Evolutionary conservation across 2,888 invertebrate genomes (phyloP), one percentile per base, ranked within the genome.

Genomic region (Mallateleia sp.): DNA sequence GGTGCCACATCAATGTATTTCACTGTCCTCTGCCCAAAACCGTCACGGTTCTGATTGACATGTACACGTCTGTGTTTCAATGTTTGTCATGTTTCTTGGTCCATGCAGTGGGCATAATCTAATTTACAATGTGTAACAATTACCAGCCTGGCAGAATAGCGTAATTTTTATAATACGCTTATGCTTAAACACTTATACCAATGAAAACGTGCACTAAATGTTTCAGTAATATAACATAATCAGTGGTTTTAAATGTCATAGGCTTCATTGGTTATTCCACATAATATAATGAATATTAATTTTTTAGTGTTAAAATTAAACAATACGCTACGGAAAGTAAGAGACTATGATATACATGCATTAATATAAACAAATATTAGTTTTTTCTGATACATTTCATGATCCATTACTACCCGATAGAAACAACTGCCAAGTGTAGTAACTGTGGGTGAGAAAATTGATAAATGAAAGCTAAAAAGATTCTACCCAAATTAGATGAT

Each of bases 91-190:
- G 28, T 67, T 56, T 32, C 50, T n/a, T 64, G n/a, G 52, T 54
- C 52, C 42, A 54, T 62, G 52, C 77, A 71, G 64, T 62, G 56
- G 50, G 64, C 64, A 62, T 80, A 69, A 58, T 60, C 72, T 89
- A 85, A 88, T 85, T 88, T 77, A 81, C 67, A n/a, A n/a, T n/a
- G 74, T 83, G 60, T 86, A 78, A 87, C 82, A 77, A 85, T 89
- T 71, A 89, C 88, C 90, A 92, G 88, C 89, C 89, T 88, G 90
- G 88, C 88, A 82, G 50, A 75, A 60, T 32, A 71, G 42, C 22
- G 34, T 66, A 47, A 54, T 78, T 74, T 79, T 79, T 45, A 62
- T 71, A 64, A 79, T 80, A 34, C 18, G 83, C 79, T 87, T 74
- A 64, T 34, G 78, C 82, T 78, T 79, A 62, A 82, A 52, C 78